Percentiles rank a stretch among this genome's conserved stretches.
These are phyloP conservation scores for Falco concolor DNA, from an alignment of 2,797 vertebrate genomes.

Conservation along the genomic window DNA sequence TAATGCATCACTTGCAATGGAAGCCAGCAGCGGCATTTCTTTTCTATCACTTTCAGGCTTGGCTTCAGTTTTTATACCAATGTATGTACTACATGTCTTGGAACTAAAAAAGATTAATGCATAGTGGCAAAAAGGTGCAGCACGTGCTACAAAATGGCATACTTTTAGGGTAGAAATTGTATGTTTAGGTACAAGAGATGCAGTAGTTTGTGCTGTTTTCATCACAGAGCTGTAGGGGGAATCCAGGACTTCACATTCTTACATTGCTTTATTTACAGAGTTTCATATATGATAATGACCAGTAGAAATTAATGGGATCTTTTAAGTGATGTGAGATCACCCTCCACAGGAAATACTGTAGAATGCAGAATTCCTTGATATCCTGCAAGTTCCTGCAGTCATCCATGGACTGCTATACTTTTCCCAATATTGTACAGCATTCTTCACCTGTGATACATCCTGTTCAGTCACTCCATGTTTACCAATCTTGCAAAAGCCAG, in stretches of 20 bases:
- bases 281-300: conserved; percentile 23
- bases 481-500: neutral
- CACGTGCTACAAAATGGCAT: neutral
- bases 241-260: neutral
- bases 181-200: neutral
- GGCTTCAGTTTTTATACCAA: conserved; percentile 34
- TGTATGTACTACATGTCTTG: neutral
- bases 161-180: neutral
- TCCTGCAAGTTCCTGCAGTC: neutral
- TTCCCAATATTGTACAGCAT: neutral
- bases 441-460: neutral
- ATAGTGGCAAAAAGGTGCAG: neutral
- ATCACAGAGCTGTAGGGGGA: neutral
- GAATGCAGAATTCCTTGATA: conserved; percentile 8
- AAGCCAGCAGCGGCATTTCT: conserved; percentile 6
- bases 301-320: neutral
- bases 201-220: neutral
- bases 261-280: neutral
- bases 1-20: conserved; percentile 25
- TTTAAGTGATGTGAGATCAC: conserved; percentile 44
- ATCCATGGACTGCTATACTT: neutral
- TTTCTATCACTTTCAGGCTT: neutral
- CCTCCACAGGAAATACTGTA: conserved; percentile 23
- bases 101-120: neutral
- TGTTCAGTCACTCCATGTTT: neutral